Conservation (phyloP, 2,888 invertebrate species). For the Dorcus parallelipipedus region DNA sequence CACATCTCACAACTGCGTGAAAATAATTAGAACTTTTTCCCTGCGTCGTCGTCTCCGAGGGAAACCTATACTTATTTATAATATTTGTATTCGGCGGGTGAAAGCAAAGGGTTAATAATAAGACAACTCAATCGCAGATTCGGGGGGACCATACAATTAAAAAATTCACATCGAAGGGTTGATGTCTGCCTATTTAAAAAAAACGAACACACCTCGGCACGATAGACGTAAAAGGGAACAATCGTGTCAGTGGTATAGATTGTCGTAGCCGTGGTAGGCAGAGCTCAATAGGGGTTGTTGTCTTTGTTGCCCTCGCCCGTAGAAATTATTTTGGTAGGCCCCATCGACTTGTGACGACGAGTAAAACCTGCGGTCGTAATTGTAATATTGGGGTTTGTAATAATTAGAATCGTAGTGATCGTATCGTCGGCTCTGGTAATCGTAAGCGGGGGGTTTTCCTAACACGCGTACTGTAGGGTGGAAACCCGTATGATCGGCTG, state of each 20-base stretch:
- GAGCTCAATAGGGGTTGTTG: conserved; percentile 14
- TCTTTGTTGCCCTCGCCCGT: conserved; percentile 5
- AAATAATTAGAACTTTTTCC: too few relatives aligned
- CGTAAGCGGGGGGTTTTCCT: conserved; percentile 23
- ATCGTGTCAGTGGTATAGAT: conserved; percentile 17
- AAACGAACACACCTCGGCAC: conserved; percentile 5
- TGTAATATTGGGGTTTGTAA: not conserved
- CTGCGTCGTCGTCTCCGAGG: too few relatives aligned
- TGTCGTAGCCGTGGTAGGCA: conserved; percentile 19
- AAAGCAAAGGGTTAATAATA: conserved; percentile 6
- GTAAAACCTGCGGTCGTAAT: conserved; percentile 3
- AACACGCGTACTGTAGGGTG: conserved; percentile 43
- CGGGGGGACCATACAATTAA: conserved; percentile 3
- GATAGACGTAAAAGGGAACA: not conserved
- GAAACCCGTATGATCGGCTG: conserved; percentile 36
- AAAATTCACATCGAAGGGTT: conserved; percentile 5
- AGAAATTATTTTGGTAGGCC: conserved; percentile 4
- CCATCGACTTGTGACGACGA: not conserved
- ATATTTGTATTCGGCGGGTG: conserved; percentile 6
- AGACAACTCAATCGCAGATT: conserved; percentile 4
- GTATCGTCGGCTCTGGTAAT: not conserved
- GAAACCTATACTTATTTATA: not conserved
- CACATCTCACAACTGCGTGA: too few relatives aligned
- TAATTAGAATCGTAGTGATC: not conserved
- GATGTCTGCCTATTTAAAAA: conserved; percentile 2